Percentiles rank a stretch among this genome's conserved stretches.
Conservation (phyloP, 2,888 invertebrate genomes). For the Fissipunctia ypsillon region DNA sequence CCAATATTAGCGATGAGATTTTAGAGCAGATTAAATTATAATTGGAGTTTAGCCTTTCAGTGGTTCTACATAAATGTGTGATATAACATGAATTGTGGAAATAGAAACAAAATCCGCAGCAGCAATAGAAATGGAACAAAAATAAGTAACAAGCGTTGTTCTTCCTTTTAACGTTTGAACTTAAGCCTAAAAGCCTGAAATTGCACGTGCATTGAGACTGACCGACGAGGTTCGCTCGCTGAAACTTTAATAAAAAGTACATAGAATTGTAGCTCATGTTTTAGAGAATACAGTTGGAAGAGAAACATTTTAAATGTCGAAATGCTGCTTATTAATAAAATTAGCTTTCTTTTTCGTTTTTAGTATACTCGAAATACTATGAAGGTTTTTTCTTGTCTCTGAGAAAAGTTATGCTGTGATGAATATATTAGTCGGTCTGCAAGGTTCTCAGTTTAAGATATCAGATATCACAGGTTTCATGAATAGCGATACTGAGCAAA, state of each 20-base stretch:
- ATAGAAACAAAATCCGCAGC: slow-evolving; percentile 33
- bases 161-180: slow-evolving; percentile 55
- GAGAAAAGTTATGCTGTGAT: not conserved
- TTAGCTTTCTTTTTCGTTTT: not conserved
- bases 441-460: not conserved
- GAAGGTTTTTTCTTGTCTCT: not conserved
- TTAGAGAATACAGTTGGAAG: not conserved
- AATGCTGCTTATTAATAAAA: not conserved
- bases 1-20: not conserved
- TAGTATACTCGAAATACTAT: not conserved
- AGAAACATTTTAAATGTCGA: not conserved
- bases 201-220: slow-evolving; percentile 55
- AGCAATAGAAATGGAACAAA: slow-evolving; percentile 40
- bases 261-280: slow-evolving; percentile 3
- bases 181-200: slow-evolving; percentile 60
- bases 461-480: not conserved
- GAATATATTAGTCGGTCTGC: not conserved
- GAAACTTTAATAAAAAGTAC: slow-evolving; percentile 47
- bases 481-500: not conserved
- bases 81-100: not conserved
- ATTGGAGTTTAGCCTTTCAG: not conserved
- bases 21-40: not conserved
- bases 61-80: no score
- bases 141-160: slow-evolving; percentile 46
- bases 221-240: slow-evolving; percentile 40